Base-by-base conservation (phyloP, 1,140 invertebrate species). In the Drosophila sp. region DNA sequence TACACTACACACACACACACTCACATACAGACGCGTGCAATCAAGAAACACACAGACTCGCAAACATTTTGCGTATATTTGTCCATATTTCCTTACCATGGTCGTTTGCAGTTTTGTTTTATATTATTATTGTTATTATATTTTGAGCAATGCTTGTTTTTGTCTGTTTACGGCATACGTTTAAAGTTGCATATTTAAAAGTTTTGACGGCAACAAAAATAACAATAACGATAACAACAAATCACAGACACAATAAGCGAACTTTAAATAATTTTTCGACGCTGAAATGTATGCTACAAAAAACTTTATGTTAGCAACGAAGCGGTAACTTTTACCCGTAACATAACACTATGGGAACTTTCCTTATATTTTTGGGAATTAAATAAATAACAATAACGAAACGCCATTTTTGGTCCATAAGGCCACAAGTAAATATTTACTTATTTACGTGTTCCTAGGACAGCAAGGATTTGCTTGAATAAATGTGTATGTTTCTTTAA, bases 151-250 rank as follows among this genome's bases (percentile, higher is more conserved):
- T 56, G 40, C 36, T 62, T 72, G 74, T 65, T 84, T 77, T 69
- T 62, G 54, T 67, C 29, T 63, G 57, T 53, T 69, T 56, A 45
- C 29, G 43, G 62, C 67, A 69, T 61, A 50, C 43, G 66, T 66
- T 77, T 72, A 70, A 80, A 64, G 43, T 72, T 59, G 38, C 50
- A 65, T 51, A 64, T 65, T 76, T 61, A 67, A 78, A 62, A 57
- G 46, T 65, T 74, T 13, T 56, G 40, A 54, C 38, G 53, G 40
- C 59, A 63, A 43, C 43, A 62, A 25, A 34, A 53, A 34, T 25
- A 58, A 25, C 43, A 53, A 34, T 25, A 58, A 41, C 34, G 41
- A 36, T 5, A 45, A 25, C 43, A 56, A 27, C 29, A 57, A 46
- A 75, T 53, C 25, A 29, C 29, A 51, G 14, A 13, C 29, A 51